These are phyloP conservation scores for Coenonympha glycerion DNA, from an alignment of 2,888 invertebrate species.

Conservation along the genomic window DNA sequence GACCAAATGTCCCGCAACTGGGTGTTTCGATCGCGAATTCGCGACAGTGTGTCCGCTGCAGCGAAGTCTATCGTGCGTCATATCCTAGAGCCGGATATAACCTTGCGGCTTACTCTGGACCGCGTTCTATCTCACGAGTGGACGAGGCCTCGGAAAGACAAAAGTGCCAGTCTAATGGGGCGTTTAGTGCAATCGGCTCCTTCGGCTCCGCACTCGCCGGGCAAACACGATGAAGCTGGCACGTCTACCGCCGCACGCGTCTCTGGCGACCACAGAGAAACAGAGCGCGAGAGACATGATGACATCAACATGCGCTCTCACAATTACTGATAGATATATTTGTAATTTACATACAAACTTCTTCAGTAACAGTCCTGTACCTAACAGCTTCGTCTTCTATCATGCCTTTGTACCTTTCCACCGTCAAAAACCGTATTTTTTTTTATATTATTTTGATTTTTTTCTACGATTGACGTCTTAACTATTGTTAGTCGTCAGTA, in stretches of 20 bases:
- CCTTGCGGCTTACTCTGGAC: conserved; percentile 83
- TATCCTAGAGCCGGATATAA: conserved; percentile 90
- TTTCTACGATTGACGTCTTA: conserved; percentile 65
- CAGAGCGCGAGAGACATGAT: conserved; percentile 64
- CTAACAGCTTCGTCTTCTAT: background rate
- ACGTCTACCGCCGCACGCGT: conserved; percentile 63
- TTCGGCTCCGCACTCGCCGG: conserved; percentile 53
- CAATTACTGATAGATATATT: conserved; percentile 44
- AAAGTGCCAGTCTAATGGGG: conserved; percentile 75
- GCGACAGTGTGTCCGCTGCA: conserved; percentile 80
- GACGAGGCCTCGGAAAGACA: conserved; percentile 79
- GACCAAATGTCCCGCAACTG: conserved; percentile 89
- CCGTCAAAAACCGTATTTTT: conserved; percentile 55
- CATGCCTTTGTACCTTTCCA: conserved; percentile 44
- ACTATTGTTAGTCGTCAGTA: conserved; percentile 69
- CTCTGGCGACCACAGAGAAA: conserved; percentile 66
- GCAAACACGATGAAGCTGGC: conserved; percentile 65
- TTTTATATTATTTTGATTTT: conserved; percentile 52
- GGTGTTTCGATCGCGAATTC: conserved; percentile 83
- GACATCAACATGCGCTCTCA: conserved; percentile 66
- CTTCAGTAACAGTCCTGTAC: conserved; percentile 1
- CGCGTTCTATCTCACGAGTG: conserved; percentile 85
- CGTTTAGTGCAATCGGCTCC: conserved; percentile 78
- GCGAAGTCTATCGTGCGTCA: conserved; percentile 86
- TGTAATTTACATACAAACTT: background rate